A percentile compares a stretch with the other conserved stretches of the same genome.
These are phyloP conservation scores for Drosophila anceps DNA, from an alignment of 2,888 invertebrate genomes.

Conservation along the genomic window DNA sequence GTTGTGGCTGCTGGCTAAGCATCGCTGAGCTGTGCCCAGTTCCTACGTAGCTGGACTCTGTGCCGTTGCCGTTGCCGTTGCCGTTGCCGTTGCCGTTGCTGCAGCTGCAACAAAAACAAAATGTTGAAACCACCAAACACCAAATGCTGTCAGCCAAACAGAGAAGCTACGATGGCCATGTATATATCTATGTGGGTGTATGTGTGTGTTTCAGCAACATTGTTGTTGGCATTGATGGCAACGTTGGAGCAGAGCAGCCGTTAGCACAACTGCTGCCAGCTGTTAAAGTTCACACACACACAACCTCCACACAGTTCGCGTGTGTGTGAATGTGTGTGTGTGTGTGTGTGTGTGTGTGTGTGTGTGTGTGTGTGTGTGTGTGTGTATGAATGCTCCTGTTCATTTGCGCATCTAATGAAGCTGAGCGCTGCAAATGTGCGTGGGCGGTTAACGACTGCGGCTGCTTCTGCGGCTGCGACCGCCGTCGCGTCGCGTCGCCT, in stretches of 20 bases:
- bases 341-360: constrained; percentile 12
- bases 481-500: constrained; percentile 8
- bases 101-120: constrained; percentile 66
- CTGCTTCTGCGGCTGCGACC: constrained; percentile 29
- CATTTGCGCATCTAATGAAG: constrained; percentile 78
- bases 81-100: constrained; percentile 19
- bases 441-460: constrained; percentile 74
- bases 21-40: constrained; percentile 36
- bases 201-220: constrained; percentile 28
- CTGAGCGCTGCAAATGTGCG: constrained; percentile 75
- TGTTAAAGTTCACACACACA: constrained; percentile 73
- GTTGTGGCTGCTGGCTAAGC: constrained; percentile 57
- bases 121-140: constrained; percentile 77
- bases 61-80: constrained; percentile 17
- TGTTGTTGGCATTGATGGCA: constrained; percentile 50
- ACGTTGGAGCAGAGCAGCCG: constrained; percentile 53
- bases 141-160: constrained; percentile 75
- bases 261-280: constrained; percentile 67
- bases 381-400: constrained; percentile 50
- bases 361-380: constrained; percentile 14
- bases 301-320: constrained; percentile 7
- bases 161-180: constrained; percentile 17
- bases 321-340: constrained; percentile 3
- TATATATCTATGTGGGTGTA: not conserved
- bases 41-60: constrained; percentile 14